A percentile compares a stretch with the other conserved stretches of the same genome.
Evolutionary conservation across 2,888 invertebrate genomes (phyloP).

Genomic region (Ormia ochracea): DNA sequence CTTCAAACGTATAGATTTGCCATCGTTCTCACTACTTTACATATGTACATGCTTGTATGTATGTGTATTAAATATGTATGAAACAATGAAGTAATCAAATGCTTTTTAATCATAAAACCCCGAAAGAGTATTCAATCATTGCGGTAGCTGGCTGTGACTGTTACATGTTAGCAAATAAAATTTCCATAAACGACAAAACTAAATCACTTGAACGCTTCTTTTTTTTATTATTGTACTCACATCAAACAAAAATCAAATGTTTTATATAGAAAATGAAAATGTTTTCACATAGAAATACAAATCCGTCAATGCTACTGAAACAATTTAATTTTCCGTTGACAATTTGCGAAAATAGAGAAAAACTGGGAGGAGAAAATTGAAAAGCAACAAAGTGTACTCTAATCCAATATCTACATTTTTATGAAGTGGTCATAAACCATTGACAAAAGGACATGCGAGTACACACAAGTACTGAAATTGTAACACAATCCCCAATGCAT

Average conservation of each 20-base stretch:
- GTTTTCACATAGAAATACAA: too few relatives aligned
- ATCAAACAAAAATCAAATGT: neutral
- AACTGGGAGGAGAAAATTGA: neutral
- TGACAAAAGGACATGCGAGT: conserved; percentile 1
- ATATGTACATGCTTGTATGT: too few relatives aligned
- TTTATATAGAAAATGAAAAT: conserved; percentile 2
- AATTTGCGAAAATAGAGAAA: too few relatives aligned
- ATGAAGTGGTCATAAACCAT: conserved; percentile 49
- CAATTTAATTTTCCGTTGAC: neutral
- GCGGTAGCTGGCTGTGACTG: too few relatives aligned
- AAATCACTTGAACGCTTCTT: neutral
- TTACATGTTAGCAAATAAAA: neutral
- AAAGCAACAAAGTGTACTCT: conserved; percentile 38
- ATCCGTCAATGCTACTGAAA: neutral
- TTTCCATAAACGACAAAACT: neutral
- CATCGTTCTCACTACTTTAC: neutral
- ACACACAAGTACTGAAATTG: neutral
- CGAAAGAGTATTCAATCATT: neutral
- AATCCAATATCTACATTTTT: conserved; percentile 49
- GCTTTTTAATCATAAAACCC: neutral
- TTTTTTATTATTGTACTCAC: neutral
- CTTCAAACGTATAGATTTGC: too few relatives aligned
- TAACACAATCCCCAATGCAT: neutral
- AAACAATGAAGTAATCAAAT: neutral
- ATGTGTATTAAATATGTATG: too few relatives aligned